Evolutionary conservation across 2,888 invertebrate genomes (phyloP).

Genomic region (Ornithoptera priamus): DNA sequence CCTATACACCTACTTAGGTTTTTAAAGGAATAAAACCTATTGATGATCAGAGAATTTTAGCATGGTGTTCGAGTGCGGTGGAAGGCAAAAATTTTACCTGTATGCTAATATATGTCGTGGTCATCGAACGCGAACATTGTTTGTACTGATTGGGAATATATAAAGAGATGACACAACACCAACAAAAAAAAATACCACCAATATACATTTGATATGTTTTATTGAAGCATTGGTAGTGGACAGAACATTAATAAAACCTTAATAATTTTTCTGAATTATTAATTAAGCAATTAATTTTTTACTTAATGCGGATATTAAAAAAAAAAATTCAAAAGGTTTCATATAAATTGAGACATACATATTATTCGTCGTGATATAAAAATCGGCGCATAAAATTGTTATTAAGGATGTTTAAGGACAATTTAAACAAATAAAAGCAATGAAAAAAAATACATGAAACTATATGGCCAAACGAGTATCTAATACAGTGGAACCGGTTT

Average conservation of each 20-base stretch:
- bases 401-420: conserved; percentile 6
- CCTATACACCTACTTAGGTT: too few relatives aligned
- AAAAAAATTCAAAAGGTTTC: too few relatives aligned
- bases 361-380: background rate
- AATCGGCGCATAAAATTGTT: background rate
- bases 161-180: conserved; percentile 45
- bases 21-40: too few relatives aligned
- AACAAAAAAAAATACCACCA: background rate
- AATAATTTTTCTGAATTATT: background rate
- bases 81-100: conserved; percentile 55
- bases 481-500: conserved; percentile 24
- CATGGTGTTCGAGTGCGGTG: background rate
- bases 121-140: conserved; percentile 51
- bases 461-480: conserved; percentile 10
- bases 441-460: conserved; percentile 1
- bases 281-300: too few relatives aligned
- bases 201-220: background rate
- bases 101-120: conserved; percentile 52
- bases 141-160: conserved; percentile 41
- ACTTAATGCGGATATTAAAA: background rate
- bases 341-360: background rate
- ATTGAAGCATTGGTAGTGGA: background rate
- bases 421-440: conserved; percentile 6
- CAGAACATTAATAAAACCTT: background rate
- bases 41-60: too few relatives aligned